phyloP scores from a whole-genome alignment of 2,888 invertebrate species.

The Diaprepes abbreviatus region DNA sequence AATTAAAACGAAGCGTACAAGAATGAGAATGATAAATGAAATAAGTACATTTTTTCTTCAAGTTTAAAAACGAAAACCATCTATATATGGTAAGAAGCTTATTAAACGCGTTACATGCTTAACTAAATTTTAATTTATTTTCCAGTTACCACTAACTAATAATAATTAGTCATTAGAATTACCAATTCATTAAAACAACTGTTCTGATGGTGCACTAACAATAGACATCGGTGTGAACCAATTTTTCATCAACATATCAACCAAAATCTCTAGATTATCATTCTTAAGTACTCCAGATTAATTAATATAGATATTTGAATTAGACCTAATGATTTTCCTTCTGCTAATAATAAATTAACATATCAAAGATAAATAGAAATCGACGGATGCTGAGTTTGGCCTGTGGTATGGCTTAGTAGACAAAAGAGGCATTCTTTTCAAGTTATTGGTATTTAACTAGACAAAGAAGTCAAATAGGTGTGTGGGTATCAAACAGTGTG shows the following conservation, averaged over 20 bases:
- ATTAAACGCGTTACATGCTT: background rate
- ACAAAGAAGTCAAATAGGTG: slow-evolving; percentile 4
- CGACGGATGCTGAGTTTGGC: background rate
- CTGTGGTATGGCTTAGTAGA: background rate
- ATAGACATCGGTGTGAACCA: slow-evolving; percentile 9
- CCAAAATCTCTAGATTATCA: slow-evolving; percentile 31
- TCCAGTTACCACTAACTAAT: background rate
- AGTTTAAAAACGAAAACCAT: background rate
- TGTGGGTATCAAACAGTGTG: slow-evolving; percentile 3
- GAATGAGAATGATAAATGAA: no score
- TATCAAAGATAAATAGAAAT: slow-evolving; percentile 4
- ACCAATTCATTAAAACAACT: slow-evolving; percentile 7
- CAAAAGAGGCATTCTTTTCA: slow-evolving; percentile 6
- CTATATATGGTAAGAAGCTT: background rate
- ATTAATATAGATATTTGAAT: slow-evolving; percentile 23
- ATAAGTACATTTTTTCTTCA: no score
- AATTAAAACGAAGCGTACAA: no score
- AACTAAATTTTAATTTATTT: background rate
- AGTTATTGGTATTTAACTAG: slow-evolving; percentile 2
- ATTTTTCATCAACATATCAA: slow-evolving; percentile 38
- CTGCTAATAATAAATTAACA: slow-evolving; percentile 6
- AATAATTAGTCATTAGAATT: background rate
- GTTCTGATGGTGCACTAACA: background rate
- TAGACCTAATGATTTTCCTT: slow-evolving; percentile 1
- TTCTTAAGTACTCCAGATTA: slow-evolving; percentile 23